Evolutionary conservation across 2,797 vertebrate genomes (phyloP).

Genomic region (Centroberyx gerrardi): DNA sequence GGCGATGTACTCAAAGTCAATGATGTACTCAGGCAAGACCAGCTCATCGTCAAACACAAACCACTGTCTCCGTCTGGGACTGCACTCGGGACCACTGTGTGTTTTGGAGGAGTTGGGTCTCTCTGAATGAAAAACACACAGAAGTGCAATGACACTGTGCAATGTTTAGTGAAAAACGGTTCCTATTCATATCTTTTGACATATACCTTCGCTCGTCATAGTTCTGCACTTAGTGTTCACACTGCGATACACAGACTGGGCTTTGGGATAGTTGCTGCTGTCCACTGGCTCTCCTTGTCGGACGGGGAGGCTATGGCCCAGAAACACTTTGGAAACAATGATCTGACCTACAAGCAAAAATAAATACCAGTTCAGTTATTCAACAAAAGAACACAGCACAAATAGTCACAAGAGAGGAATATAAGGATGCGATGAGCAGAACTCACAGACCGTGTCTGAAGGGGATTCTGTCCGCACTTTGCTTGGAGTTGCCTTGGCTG

Average conservation of each 20-base stretch:
- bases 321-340: slow-evolving; percentile 88
- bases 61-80: slow-evolving; percentile 83
- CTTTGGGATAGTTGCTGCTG: slow-evolving; percentile 77
- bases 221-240: slow-evolving; percentile 53
- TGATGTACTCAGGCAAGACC: slow-evolving; percentile 88
- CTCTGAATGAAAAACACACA: slow-evolving; percentile 67
- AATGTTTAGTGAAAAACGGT: not conserved
- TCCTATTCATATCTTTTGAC: not conserved
- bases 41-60: slow-evolving; percentile 90
- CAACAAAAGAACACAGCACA: not conserved
- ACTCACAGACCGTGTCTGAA: slow-evolving; percentile 81
- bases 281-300: slow-evolving; percentile 71
- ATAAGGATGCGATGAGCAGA: slow-evolving; percentile 5
- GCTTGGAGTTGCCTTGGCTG: slow-evolving; percentile 60
- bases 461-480: slow-evolving; percentile 60
- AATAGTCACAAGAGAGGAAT: not conserved
- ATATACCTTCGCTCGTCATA: slow-evolving; percentile 62
- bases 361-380: slow-evolving; percentile 13
- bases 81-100: slow-evolving; percentile 76
- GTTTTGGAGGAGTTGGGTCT: slow-evolving; percentile 45
- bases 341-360: slow-evolving; percentile 81
- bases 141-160: slow-evolving; percentile 1
- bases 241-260: slow-evolving; percentile 86
- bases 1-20: slow-evolving; percentile 88
- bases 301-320: slow-evolving; percentile 83